Percentiles rank a stretch among this genome's conserved stretches.
These are phyloP conservation scores for Leptosomus discolor DNA, from an alignment of 2,113 vertebrate genomes.

Conservation along the genomic window DNA sequence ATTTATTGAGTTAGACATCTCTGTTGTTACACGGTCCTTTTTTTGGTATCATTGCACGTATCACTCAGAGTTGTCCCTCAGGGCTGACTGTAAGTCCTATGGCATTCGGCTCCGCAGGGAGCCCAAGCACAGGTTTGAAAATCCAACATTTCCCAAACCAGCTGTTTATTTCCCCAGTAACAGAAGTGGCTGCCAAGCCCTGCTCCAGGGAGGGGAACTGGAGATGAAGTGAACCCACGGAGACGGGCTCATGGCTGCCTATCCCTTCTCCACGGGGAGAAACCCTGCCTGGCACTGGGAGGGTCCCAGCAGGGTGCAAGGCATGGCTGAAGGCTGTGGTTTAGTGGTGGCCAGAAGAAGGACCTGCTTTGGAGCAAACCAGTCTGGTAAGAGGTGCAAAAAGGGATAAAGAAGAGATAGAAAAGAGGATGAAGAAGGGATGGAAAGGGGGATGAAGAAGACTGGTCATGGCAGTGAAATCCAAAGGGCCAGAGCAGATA, in stretches of 20 bases:
- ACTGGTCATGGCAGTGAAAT: background rate
- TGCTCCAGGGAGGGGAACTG: background rate
- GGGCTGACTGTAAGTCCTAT: background rate
- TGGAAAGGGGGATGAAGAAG: background rate
- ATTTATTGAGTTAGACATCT: background rate
- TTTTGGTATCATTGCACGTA: background rate
- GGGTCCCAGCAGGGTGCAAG: background rate
- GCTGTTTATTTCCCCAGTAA: background rate
- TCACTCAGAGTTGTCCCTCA: background rate
- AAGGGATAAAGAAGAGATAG: too few relatives aligned
- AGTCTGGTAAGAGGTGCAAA: background rate
- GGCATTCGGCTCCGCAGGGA: background rate
- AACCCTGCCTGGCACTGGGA: background rate
- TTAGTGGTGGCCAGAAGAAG: background rate
- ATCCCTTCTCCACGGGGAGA: background rate
- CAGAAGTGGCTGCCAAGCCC: background rate
- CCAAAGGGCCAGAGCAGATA: background rate
- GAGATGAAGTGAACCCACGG: fast-evolving
- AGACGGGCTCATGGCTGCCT: background rate
- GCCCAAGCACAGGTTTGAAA: fast-evolving
- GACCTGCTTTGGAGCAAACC: background rate
- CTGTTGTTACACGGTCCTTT: fast-evolving
- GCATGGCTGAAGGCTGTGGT: background rate
- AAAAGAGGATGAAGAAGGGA: background rate
- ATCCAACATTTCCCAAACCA: background rate